Conservation (phyloP, 2,888 invertebrate species). For the Lasiommata megera region DNA sequence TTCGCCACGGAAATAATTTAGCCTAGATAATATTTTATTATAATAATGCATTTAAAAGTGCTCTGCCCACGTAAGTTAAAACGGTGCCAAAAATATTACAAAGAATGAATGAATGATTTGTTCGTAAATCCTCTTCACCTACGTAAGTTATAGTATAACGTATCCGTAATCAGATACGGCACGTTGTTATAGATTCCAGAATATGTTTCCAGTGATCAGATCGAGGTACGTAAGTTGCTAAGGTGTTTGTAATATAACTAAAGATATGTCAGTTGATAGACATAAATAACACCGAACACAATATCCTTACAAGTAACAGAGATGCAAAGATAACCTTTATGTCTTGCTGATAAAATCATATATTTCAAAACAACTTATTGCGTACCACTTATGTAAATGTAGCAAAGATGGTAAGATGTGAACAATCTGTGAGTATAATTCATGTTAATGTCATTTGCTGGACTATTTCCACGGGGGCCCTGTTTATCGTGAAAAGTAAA, state of each 20-base stretch:
- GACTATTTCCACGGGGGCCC: conserved; percentile 52
- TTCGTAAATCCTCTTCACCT: too few species aligned
- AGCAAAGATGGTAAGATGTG: conserved; percentile 26
- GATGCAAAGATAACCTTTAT: conserved; percentile 19
- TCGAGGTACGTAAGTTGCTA: neutral
- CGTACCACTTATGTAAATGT: conserved; percentile 29
- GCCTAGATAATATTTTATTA: too few species aligned
- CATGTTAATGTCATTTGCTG: conserved; percentile 60
- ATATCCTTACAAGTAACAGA: conserved; percentile 15
- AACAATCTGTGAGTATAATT: conserved; percentile 67
- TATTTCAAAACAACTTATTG: conserved; percentile 34
- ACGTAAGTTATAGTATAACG: neutral
- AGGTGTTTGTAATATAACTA: conserved; percentile 11
- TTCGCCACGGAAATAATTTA: too few species aligned
- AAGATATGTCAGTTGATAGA: conserved; percentile 16
- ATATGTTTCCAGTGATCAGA: conserved; percentile 10
- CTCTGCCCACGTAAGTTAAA: too few species aligned
- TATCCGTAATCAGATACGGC: conserved; percentile 3
- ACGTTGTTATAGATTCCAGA: conserved; percentile 6
- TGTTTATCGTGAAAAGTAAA: conserved; percentile 65
- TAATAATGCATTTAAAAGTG: too few species aligned
- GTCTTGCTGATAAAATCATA: conserved; percentile 15
- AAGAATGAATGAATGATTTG: too few species aligned
- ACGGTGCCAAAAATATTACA: too few species aligned
- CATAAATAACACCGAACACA: conserved; percentile 13